Percentiles rank a stretch among this genome's conserved stretches.
Evolutionary conservation across 2,113 vertebrate species (phyloP).

Genomic region (human): DNA sequence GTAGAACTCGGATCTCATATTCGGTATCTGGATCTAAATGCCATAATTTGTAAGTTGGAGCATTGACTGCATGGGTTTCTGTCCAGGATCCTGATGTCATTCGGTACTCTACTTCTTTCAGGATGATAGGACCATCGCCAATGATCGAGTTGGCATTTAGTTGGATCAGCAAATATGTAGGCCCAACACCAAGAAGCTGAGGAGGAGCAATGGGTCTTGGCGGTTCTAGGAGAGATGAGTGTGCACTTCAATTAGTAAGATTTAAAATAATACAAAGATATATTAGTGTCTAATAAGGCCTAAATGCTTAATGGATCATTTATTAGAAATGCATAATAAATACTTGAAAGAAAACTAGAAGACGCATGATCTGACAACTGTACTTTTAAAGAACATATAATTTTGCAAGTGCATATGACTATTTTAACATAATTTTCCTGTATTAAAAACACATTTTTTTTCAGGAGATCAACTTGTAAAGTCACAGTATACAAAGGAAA

Average conservation of each 20-base stretch:
- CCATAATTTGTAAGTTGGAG: constrained; percentile 97
- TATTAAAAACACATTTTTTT: neutral
- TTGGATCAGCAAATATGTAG: constrained; percentile 97
- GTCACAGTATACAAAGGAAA: neutral
- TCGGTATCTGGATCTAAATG: constrained; percentile 98
- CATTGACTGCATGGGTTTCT: constrained; percentile 97
- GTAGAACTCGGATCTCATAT: constrained; percentile 96
- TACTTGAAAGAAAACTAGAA: neutral
- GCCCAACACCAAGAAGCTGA: constrained; percentile 95
- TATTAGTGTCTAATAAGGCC: neutral
- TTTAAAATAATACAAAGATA: neutral
- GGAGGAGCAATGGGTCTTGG: constrained; percentile 97
- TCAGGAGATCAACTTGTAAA: neutral
- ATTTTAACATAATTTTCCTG: neutral
- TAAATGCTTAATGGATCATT: neutral
- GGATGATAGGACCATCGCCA: constrained; percentile 96
- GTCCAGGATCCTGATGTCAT: constrained; percentile 98
- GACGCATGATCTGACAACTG: neutral
- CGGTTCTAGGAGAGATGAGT: constrained; percentile 87
- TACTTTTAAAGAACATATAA: neutral
- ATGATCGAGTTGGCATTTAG: constrained; percentile 99
- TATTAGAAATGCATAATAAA: neutral
- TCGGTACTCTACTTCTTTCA: constrained; percentile 97
- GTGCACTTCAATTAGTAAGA: neutral
- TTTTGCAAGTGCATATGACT: neutral